These are phyloP conservation scores for Yponomeuta evonymella DNA, from an alignment of 2,888 invertebrate genomes.

Conservation along the genomic window DNA sequence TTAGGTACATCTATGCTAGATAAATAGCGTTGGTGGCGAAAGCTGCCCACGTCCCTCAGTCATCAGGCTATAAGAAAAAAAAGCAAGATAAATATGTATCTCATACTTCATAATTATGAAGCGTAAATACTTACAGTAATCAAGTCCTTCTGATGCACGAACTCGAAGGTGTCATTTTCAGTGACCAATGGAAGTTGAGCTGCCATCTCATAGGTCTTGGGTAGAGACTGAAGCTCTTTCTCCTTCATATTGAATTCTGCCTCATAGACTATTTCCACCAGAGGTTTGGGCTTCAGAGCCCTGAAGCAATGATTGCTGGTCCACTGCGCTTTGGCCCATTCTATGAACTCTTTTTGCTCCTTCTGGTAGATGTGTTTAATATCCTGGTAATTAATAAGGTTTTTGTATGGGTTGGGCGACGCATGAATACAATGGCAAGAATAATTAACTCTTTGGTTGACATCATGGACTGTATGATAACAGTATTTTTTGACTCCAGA, in stretches of 20 bases:
- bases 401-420: too few relatives aligned
- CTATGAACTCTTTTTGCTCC: conserved; percentile 53
- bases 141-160: conserved; percentile 37
- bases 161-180: conserved; percentile 30
- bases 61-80: neutral
- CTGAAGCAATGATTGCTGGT: conserved; percentile 41
- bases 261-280: conserved; percentile 48
- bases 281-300: conserved; percentile 49
- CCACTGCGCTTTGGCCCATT: conserved; percentile 59
- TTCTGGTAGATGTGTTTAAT: conserved; percentile 41
- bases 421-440: too few relatives aligned
- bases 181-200: conserved; percentile 51
- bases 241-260: conserved; percentile 47
- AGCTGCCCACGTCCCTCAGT: too few relatives aligned
- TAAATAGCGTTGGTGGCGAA: too few relatives aligned
- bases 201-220: conserved; percentile 41
- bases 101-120: neutral
- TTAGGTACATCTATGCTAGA: too few relatives aligned
- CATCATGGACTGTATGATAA: too few relatives aligned
- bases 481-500: too few relatives aligned
- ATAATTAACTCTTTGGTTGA: too few relatives aligned
- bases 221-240: conserved; percentile 37
- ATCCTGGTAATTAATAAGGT: conserved; percentile 32
- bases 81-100: neutral
- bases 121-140: conserved; percentile 40